Base-by-base conservation (phyloP, 2,797 vertebrate genomes). In the Mormyrus proboscirostris region DNA sequence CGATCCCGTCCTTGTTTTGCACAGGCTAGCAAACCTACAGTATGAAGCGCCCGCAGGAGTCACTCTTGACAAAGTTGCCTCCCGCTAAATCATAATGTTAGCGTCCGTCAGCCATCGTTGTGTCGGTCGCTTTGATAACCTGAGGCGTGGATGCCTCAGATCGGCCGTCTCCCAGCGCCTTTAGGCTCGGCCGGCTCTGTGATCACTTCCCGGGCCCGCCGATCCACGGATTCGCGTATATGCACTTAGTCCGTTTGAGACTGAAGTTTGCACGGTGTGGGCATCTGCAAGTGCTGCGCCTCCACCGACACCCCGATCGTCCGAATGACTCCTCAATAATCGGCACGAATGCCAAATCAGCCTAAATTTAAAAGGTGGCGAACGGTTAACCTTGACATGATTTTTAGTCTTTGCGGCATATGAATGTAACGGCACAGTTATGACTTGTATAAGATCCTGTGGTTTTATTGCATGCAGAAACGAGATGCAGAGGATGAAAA, bases 181-280 rank as follows among this genome's bases (percentile, higher is more conserved):
- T 85, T 44, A 50, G n/a, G 41, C 53, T 89, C 51, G 57, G 16
- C 6, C 62, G 19, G 57, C 82, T 19, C 44, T 69, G 69, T 59
- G 57, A 33, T 69, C 44, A 92, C 91, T 89, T 89, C 49, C 62
- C 73, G 88, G 93, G 92, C 92, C 93, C 90, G 57, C 86, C 85
- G 90, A 90, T 93, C 93, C 93, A 89, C 88, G 91, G 93, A 90
- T 93, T 94, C 93, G 91, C 92, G 92, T 93, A 89, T 90, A 88
- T 89, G 59, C 86, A 92, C 91, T 47, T 47, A 51, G 91, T 92
- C 91, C 91, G 90, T 91, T 92, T 92, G 79, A 91, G 90, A 89
- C 51, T 62, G 89, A 89, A 91, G 86, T 89, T 79, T 89, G 85
- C 86, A 90, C 41, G 0, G 55, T 41, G 10, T 53, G 84, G 53